These are phyloP conservation scores for Venustaconcha ellipsiformis DNA, from an alignment of 1,140 invertebrate species.

Conservation along the genomic window DNA sequence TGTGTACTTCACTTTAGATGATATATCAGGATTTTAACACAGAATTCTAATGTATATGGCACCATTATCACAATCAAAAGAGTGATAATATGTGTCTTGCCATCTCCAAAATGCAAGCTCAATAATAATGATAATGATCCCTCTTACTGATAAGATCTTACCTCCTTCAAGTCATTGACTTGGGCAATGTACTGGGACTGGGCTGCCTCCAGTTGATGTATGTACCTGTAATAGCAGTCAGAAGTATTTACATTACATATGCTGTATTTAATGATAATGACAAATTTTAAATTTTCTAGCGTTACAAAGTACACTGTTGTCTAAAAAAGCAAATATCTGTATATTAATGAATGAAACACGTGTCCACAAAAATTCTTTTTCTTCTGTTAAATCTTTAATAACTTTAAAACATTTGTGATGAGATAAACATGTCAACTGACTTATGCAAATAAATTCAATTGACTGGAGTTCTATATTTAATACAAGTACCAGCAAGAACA, in stretches of 20 bases:
- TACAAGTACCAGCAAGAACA: too few relatives aligned
- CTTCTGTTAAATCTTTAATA: not conserved
- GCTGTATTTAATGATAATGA: not conserved
- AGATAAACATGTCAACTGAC: too few relatives aligned
- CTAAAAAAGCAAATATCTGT: too few relatives aligned
- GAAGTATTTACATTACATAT: not conserved
- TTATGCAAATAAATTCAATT: too few relatives aligned
- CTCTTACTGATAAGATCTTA: slow-evolving; percentile 60
- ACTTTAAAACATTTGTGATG: not conserved
- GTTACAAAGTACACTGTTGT: not conserved
- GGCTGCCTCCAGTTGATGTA: slow-evolving; percentile 84
- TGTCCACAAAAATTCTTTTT: not conserved
- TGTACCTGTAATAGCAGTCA: slow-evolving; percentile 73
- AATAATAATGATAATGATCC: slow-evolving; percentile 8
- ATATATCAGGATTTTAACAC: not conserved
- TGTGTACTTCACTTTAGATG: not conserved
- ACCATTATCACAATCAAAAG: not conserved
- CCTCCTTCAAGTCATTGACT: slow-evolving; percentile 88
- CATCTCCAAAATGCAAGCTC: slow-evolving; percentile 22
- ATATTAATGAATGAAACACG: too few relatives aligned
- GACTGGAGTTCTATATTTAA: too few relatives aligned
- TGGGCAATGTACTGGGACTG: slow-evolving; percentile 85
- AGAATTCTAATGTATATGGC: not conserved
- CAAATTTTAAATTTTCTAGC: slow-evolving; percentile 1
- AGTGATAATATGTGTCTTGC: slow-evolving; percentile 17